Percentiles rank a stretch among this genome's conserved stretches.
Conservation (phyloP, 2,113 vertebrate genomes). For the Dolichotis patagonum region DNA sequence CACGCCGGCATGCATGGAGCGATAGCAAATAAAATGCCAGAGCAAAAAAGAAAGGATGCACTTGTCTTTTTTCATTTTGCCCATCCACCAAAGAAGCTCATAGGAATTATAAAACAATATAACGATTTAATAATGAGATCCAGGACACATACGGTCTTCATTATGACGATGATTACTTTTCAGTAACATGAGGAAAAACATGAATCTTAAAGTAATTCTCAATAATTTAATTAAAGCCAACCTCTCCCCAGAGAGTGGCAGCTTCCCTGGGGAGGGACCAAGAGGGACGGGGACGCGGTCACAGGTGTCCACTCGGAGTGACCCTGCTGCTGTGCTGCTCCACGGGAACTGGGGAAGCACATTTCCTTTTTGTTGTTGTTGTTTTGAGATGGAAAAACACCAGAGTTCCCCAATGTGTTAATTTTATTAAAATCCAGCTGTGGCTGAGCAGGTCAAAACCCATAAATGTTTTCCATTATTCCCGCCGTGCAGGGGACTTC, state of each 20-base stretch:
- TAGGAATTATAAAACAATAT: constrained; percentile 27
- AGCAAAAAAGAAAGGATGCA: accelerated
- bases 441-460: constrained; percentile 3
- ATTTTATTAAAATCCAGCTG: not conserved
- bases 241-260: not conserved
- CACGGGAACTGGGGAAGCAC: accelerated
- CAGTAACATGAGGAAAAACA: constrained; percentile 53
- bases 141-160: constrained; percentile 56
- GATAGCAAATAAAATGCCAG: not conserved
- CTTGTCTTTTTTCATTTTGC: not conserved
- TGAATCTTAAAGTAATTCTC: constrained; percentile 63
- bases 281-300: not conserved
- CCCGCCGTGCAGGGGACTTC: not conserved
- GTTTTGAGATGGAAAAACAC: not conserved
- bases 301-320: not conserved
- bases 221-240: constrained; percentile 55
- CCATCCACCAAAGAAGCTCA: not conserved
- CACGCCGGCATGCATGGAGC: accelerated
- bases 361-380: not conserved
- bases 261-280: not conserved
- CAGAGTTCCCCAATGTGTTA: not conserved
- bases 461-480: not conserved
- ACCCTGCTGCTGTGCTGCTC: accelerated
- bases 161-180: constrained; percentile 46
- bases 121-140: constrained; percentile 19